A percentile compares a stretch with the other conserved stretches of the same genome.
phyloP scores from a whole-genome alignment of 2,113 vertebrate species.

The Pampusana beccarii region DNA sequence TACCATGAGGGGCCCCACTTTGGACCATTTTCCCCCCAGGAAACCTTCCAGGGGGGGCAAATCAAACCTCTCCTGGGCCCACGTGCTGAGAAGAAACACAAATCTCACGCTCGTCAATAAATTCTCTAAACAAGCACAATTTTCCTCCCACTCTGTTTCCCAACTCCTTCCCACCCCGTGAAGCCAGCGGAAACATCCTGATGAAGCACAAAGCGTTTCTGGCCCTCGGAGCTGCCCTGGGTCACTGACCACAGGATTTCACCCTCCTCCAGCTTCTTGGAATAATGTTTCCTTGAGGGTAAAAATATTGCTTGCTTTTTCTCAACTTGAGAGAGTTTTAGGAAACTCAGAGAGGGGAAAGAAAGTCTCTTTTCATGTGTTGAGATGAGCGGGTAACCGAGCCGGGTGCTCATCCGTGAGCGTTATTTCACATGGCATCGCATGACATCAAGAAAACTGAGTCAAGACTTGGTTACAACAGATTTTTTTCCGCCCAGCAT shows the following conservation, averaged over 20 bases:
- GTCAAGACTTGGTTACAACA: background rate
- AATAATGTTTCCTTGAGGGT: background rate
- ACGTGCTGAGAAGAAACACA: background rate
- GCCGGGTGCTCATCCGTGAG: background rate
- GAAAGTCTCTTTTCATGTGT: accelerated
- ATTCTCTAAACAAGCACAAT: background rate
- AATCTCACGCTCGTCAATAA: background rate
- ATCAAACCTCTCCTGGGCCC: background rate
- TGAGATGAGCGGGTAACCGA: accelerated
- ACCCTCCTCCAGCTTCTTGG: background rate
- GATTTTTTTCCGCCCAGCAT: background rate
- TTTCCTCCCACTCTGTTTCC: constrained; percentile 37
- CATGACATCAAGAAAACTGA: background rate
- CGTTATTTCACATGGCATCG: background rate
- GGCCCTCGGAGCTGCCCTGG: background rate
- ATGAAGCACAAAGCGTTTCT: background rate
- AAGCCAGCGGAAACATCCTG: background rate
- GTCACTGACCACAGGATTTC: background rate
- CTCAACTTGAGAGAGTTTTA: background rate
- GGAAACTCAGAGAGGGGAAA: background rate
- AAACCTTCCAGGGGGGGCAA: background rate
- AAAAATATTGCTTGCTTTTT: background rate
- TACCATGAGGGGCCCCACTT: accelerated
- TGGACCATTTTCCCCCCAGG: background rate
- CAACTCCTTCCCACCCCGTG: background rate